phyloP scores from a whole-genome alignment of 2,113 vertebrate genomes.

The Myrmecophaga tridactyla region DNA sequence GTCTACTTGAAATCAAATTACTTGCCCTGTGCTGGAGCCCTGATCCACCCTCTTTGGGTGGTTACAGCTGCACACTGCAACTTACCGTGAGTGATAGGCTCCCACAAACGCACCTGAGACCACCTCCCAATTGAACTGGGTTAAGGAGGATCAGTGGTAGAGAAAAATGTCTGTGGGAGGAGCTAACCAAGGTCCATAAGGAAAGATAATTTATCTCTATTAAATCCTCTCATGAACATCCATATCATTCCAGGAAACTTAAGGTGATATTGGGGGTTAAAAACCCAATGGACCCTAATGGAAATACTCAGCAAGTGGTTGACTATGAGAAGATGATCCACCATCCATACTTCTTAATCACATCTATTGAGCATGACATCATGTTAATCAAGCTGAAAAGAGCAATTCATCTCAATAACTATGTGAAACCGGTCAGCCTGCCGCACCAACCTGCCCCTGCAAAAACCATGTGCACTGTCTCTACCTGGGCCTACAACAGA shows the following conservation, averaged over 20 bases:
- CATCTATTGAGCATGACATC: conserved; percentile 44
- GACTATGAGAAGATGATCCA: conserved; percentile 52
- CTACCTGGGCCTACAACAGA: conserved; percentile 64
- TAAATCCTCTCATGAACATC: neutral
- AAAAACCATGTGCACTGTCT: neutral
- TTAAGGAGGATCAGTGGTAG: too few species aligned
- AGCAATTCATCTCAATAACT: neutral
- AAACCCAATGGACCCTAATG: neutral
- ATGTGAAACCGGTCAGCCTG: neutral
- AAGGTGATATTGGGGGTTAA: conserved; percentile 37
- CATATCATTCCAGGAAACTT: conserved; percentile 43
- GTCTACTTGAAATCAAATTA: conserved; percentile 71
- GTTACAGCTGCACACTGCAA: conserved; percentile 73
- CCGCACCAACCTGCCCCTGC: neutral
- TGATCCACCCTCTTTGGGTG: conserved; percentile 70
- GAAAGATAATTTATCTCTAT: too few species aligned
- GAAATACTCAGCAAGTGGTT: neutral
- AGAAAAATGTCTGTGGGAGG: neutral
- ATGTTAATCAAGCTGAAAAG: conserved; percentile 68
- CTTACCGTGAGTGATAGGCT: conserved; percentile 61
- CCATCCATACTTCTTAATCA: conserved; percentile 43
- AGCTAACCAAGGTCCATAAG: neutral
- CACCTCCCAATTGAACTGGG: neutral
- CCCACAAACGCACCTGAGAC: neutral
- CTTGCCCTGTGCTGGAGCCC: conserved; percentile 65